phyloP scores from a whole-genome alignment of 1,140 invertebrate species.

The Ceratosolen fusciceps region DNA sequence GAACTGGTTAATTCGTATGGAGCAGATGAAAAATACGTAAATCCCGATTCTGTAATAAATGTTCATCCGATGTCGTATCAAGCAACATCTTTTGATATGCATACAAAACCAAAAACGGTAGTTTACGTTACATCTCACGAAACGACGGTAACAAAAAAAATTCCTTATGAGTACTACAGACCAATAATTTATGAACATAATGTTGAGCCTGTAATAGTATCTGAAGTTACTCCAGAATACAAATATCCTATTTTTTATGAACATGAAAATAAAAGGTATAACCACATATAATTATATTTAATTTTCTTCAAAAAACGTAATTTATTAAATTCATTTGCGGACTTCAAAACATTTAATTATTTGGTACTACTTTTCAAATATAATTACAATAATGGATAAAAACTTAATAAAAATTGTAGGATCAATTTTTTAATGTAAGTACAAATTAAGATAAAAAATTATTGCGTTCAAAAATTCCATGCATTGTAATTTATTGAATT shows the following conservation, averaged over 20 bases:
- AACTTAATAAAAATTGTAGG: too few relatives aligned
- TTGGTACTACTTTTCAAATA: too few relatives aligned
- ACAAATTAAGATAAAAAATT: too few relatives aligned
- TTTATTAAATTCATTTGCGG: background rate
- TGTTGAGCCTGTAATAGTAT: background rate
- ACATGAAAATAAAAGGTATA: constrained; percentile 35
- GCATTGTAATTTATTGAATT: too few relatives aligned
- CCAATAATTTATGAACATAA: constrained; percentile 27
- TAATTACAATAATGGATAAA: too few relatives aligned
- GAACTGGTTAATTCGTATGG: background rate
- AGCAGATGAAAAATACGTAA: background rate
- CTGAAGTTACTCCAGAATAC: background rate
- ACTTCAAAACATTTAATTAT: too few relatives aligned
- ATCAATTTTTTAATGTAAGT: too few relatives aligned
- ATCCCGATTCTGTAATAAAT: constrained; percentile 41
- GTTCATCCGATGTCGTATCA: constrained; percentile 45
- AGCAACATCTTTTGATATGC: background rate
- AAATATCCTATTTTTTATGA: constrained; percentile 18
- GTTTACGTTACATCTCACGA: constrained; percentile 57
- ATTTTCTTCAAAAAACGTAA: background rate
- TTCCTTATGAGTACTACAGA: constrained; percentile 58
- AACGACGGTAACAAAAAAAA: constrained; percentile 51
- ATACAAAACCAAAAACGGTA: constrained; percentile 53
- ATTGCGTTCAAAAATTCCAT: too few relatives aligned
- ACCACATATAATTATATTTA: background rate